Percentiles rank a stretch among this genome's conserved stretches.
phyloP scores from a whole-genome alignment of 2,888 invertebrate genomes.

The Luffia ferchaultella region DNA sequence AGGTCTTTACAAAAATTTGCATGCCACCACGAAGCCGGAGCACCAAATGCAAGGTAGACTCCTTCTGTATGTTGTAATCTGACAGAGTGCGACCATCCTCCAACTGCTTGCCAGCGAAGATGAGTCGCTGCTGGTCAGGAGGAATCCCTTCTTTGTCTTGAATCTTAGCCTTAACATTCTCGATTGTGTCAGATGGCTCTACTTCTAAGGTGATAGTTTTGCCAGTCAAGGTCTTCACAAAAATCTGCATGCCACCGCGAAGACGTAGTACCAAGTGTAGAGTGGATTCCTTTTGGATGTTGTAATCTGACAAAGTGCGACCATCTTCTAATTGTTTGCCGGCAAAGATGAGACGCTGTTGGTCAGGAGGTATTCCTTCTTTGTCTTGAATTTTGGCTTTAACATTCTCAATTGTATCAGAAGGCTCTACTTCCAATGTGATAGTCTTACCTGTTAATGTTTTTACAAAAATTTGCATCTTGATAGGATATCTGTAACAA shows the following conservation, averaged over 20 bases:
- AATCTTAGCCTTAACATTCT: constrained; percentile 43
- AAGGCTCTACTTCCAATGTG: too few relatives aligned
- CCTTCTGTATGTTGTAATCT: constrained; percentile 43
- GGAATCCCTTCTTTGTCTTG: constrained; percentile 43
- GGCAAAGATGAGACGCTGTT: constrained; percentile 43
- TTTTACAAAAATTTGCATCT: constrained; percentile 16
- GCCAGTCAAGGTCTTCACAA: constrained; percentile 38
- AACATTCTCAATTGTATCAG: too few relatives aligned
- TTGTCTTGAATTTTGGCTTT: too few relatives aligned
- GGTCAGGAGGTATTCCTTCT: too few relatives aligned
- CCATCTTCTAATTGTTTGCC: constrained; percentile 47
- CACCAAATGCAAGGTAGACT: constrained; percentile 35
- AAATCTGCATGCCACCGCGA: constrained; percentile 42
- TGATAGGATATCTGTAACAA: too few relatives aligned
- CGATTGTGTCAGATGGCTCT: constrained; percentile 36
- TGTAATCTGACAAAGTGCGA: constrained; percentile 42
- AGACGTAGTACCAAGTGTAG: constrained; percentile 42
- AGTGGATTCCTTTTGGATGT: constrained; percentile 46
- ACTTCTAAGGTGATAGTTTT: constrained; percentile 42
- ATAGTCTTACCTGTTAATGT: constrained; percentile 46
- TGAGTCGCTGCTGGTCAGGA: too few relatives aligned
- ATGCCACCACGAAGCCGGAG: constrained; percentile 39
- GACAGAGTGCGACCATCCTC: constrained; percentile 38
- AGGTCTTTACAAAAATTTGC: constrained; percentile 41
- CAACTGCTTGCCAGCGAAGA: too few relatives aligned